A percentile compares a stretch with the other conserved stretches of the same genome.
Conservation (phyloP, 2,888 invertebrate genomes). For the Chloromyia formosa region DNA sequence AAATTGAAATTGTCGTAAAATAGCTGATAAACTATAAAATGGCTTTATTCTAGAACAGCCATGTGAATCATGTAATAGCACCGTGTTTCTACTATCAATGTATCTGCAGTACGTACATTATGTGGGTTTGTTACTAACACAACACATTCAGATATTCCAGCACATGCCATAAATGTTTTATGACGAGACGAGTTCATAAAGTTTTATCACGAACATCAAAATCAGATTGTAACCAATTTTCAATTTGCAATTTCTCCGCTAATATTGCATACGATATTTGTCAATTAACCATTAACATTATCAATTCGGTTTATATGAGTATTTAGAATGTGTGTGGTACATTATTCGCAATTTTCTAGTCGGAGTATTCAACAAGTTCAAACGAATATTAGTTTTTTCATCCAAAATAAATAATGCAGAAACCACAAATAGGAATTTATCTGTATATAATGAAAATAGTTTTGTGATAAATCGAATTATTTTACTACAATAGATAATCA, state of each 20-base stretch:
- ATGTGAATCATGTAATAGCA: conserved; percentile 7
- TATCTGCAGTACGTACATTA: not conserved
- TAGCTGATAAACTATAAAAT: conserved; percentile 36
- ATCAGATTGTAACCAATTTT: conserved; percentile 36
- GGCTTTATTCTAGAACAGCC: conserved; percentile 28
- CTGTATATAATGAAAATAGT: too few species aligned
- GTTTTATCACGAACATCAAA: conserved; percentile 37
- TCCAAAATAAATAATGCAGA: too few species aligned
- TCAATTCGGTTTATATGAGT: not conserved
- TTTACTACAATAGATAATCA: too few species aligned
- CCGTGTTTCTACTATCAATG: not conserved
- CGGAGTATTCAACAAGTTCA: not conserved
- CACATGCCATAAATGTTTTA: conserved; percentile 18
- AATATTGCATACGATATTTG: conserved; percentile 24
- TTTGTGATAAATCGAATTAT: too few species aligned
- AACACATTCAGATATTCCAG: not conserved
- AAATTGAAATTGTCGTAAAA: conserved; percentile 26
- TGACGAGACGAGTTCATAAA: conserved; percentile 33
- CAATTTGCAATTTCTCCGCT: conserved; percentile 23
- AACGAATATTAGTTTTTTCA: not conserved
- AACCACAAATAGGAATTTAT: too few species aligned
- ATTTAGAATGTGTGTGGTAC: not conserved
- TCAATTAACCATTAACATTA: conserved; percentile 38
- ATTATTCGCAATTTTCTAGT: not conserved
- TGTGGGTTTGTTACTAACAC: too few species aligned